Base-by-base conservation (phyloP, 2,888 invertebrate species). In the Drosophila ustulata region DNA sequence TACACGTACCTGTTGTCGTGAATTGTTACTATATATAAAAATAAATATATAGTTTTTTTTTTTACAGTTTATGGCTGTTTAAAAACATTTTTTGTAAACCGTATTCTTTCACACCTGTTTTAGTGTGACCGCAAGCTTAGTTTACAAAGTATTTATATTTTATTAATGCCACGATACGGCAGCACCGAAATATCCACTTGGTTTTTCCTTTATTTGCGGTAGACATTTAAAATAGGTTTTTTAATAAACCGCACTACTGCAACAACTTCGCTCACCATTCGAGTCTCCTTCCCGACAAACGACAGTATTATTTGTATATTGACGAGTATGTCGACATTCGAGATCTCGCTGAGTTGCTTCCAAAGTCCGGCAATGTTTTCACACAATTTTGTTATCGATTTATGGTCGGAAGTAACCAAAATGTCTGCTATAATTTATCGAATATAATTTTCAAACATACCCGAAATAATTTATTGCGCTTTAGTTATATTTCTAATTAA, bases 301-400 rank as follows among this genome's bases (percentile, higher is more conserved):
- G 11, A 34, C 11, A 11, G 4, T 3, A 11, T 11, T 2, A 11
- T 11, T 34, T 34, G 18, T 18, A 18, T 1, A 18, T 18, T 18
- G 18, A 18, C 18, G 18, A 18, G 18, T 18, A 18, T 18, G 18
- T 18, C 34, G 2, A 4, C 45, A 74, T 75, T 78, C 57, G 67
- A 73, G 3, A 18, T 41, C 5, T 7, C 30, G 30, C 72, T 75
- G 72, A 63, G 45, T 66, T 61, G 67, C 63, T 72, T 58, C 18
- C 9, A 64, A 63, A 73, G 74, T 78, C 67, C 59, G 78, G 78
- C 67, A 75, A 57, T 39, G 23, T 13, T 1, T 9, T 18, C 25
- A 25, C 45, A 5, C 13, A 46, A 46, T 4, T 1, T 18, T 46
- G 9, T 28, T 51, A 71, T 71, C 72, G 72, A 55, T 4, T n/a